Base-by-base conservation (phyloP, 2,888 invertebrate genomes). In the Dinocampus coccinellae region DNA sequence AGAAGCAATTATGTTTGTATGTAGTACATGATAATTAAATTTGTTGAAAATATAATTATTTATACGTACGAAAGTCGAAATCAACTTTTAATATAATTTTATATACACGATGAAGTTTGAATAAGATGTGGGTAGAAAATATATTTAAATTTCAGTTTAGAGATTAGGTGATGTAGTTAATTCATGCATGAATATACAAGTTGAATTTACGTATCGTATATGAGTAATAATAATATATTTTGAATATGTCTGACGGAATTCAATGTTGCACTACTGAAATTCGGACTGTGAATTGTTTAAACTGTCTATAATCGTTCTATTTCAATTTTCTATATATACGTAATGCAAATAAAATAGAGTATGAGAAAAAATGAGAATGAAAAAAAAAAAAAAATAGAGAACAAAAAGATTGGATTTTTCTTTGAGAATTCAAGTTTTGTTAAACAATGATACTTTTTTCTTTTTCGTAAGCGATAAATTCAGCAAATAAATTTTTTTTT, bases 391-490 rank as follows among this genome's bases (percentile, higher is more conserved):
- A 66, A 68, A 68, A 58, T 36, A 52, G 22, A 42, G 7, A 33
- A 16, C 20, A 47, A 13, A 53, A 10, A 10, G 53, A 24, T 67
- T 33, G 69, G 62, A 75, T 47, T 39, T 47, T 77, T 76, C 73
- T 70, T 60, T 60, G 70, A 65, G 75, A 78, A 78, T 78, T 76
- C 78, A 78, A 84, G 79, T 82, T 82, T 81, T 76, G 80, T 79
- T n/a, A 82, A 84, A 83, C 80, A 81, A 82, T 77, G 80, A 81
- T 81, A 82, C 83, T 83, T n/a, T n/a, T n/a, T n/a, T n/a, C n/a
- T n/a, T n/a, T n/a, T n/a, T n/a, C n/a, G n/a, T 83, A 81, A 66
- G 77, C 78, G 78, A 83, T 83, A 82, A 85, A 84, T 82, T 78
- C 81, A 79, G 76, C 77, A 75, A 75, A 73, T 73, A 80, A 80